Evolutionary conservation across 2,888 invertebrate genomes (phyloP), one percentile per base, ranked within the genome.

Genomic region (Salpingus planirostris): DNA sequence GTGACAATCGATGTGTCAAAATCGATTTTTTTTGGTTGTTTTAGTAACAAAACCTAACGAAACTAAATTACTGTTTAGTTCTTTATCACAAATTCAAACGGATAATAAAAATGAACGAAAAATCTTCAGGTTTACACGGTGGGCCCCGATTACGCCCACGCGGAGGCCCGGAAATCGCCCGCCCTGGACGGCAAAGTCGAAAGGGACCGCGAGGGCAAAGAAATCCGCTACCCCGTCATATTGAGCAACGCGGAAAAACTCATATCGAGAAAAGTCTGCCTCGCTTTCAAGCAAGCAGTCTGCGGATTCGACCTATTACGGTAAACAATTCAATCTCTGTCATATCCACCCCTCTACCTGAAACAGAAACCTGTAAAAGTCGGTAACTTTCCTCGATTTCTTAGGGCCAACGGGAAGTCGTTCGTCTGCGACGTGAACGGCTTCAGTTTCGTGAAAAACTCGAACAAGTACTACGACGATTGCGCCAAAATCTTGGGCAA

Each of bases 341-440:
- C 2, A 11, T n/a, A n/a, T n/a, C n/a, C n/a, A n/a, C n/a, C n/a
- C n/a, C n/a, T n/a, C n/a, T n/a, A n/a, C n/a, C n/a, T n/a, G n/a
- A n/a, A n/a, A n/a, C n/a, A n/a, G n/a, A n/a, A n/a, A n/a, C n/a
- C n/a, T n/a, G n/a, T n/a, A n/a, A n/a, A n/a, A n/a, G n/a, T n/a
- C n/a, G n/a, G n/a, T n/a, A n/a, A n/a, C n/a, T n/a, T n/a, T n/a
- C n/a, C n/a, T n/a, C n/a, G n/a, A n/a, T 27, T 46, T 60, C 62
- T 11, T 55, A 86, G 96, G 63, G 97, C 98, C 11, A 97, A 92
- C 69, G 98, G 98, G 27, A 91, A 93, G 65, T 97, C 97, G 0
- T 98, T 90, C 64, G 98, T 99, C 0, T 98, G 98, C 68, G 98
- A 99, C 70, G 98, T 99, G 2, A 99, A 99, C 67, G 98, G 98